These are phyloP conservation scores for Tineola bisselliella DNA, from an alignment of 2,888 invertebrate species.

Conservation along the genomic window DNA sequence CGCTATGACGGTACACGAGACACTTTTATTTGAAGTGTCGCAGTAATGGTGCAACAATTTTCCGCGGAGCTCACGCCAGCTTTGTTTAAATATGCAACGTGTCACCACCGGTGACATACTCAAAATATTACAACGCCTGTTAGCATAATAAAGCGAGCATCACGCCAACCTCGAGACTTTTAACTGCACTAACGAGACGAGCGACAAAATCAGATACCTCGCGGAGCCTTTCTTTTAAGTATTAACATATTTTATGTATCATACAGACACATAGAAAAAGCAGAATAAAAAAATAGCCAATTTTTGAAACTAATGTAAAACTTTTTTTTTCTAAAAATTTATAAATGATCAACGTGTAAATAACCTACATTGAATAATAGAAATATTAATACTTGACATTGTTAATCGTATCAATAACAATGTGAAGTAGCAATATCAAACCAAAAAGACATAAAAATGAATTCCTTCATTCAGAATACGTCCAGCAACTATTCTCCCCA, in stretches of 20 bases:
- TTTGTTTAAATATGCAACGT: slow-evolving; percentile 28
- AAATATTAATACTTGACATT: too few relatives aligned
- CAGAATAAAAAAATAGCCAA: too few relatives aligned
- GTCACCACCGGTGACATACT: slow-evolving; percentile 42
- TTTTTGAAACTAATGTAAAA: too few relatives aligned
- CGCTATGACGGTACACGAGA: slow-evolving; percentile 16
- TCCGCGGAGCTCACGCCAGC: slow-evolving; percentile 31
- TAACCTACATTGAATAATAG: too few relatives aligned
- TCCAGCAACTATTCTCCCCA: slow-evolving; percentile 12
- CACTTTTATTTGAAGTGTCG: slow-evolving; percentile 32
- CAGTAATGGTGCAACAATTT: slow-evolving; percentile 44
- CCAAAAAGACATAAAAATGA: background rate
- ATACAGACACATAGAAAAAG: too few relatives aligned
- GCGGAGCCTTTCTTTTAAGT: background rate
- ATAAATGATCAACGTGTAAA: too few relatives aligned
- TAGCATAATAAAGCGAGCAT: slow-evolving; percentile 46
- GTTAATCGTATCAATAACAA: too few relatives aligned
- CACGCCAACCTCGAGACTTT: slow-evolving; percentile 17
- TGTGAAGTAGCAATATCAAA: too few relatives aligned
- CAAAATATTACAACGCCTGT: slow-evolving; percentile 57
- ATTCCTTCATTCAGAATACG: slow-evolving; percentile 13
- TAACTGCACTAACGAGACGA: slow-evolving; percentile 24
- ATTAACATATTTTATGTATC: background rate
- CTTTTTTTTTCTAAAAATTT: too few relatives aligned
- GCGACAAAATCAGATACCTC: background rate